These are phyloP conservation scores for Drosophila persimilis DNA, from an alignment of 1,140 invertebrate genomes.

Conservation along the genomic window DNA sequence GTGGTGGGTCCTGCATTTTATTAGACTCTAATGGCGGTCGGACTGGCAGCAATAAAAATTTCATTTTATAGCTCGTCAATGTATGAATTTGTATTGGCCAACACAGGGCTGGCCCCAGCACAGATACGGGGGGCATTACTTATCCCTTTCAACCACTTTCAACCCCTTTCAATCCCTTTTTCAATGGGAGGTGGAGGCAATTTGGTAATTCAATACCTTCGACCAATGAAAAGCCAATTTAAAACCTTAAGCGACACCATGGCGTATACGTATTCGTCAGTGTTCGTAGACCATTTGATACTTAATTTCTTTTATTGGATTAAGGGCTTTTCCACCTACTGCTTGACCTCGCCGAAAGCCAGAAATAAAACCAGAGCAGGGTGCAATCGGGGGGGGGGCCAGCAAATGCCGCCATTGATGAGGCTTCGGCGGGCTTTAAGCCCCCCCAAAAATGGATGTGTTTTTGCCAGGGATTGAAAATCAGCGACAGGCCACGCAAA, in stretches of 20 bases:
- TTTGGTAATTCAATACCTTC: conserved; percentile 38
- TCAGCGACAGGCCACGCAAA: neutral
- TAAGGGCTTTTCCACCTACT: conserved; percentile 43
- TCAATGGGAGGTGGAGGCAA: conserved; percentile 26
- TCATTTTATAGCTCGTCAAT: conserved; percentile 69
- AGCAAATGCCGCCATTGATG: neutral
- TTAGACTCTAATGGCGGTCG: conserved; percentile 35
- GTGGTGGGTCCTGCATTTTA: conserved; percentile 3
- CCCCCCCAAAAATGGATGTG: too few relatives aligned
- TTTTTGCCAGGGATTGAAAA: conserved; percentile 25
- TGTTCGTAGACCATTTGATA: conserved; percentile 68
- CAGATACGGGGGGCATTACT: neutral
- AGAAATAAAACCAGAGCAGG: conserved; percentile 10
- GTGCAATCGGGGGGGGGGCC: conserved; percentile 1
- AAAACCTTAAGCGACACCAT: conserved; percentile 32
- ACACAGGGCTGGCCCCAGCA: too few relatives aligned
- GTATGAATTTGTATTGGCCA: conserved; percentile 56
- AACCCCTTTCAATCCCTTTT: neutral
- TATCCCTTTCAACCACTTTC: too few relatives aligned
- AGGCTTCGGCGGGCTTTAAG: too few relatives aligned
- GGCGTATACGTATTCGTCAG: conserved; percentile 39
- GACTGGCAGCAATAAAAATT: conserved; percentile 57
- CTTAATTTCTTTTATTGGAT: conserved; percentile 80
- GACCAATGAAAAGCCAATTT: conserved; percentile 47
- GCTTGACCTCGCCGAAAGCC: conserved; percentile 48